Evolutionary conservation across 2,888 invertebrate genomes (phyloP).

Genomic region (Argyresthia albistria): DNA sequence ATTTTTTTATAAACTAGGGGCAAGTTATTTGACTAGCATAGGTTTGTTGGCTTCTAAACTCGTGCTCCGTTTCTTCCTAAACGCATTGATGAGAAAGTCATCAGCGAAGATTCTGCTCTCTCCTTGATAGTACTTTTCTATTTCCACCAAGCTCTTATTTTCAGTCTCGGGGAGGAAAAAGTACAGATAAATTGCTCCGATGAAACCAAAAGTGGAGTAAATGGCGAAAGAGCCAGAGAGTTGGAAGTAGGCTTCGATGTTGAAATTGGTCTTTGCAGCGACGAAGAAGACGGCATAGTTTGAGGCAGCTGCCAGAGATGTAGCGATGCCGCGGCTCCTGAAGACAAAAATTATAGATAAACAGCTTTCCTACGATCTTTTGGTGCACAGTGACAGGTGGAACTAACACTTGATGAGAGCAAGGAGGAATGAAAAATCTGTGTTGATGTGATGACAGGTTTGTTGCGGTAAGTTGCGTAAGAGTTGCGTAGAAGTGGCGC

Average conservation of each 20-base stretch:
- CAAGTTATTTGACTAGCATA: conserved; percentile 42
- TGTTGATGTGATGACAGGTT: no score
- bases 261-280: conserved; percentile 67
- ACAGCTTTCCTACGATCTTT: no score
- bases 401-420: no score
- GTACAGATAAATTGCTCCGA: conserved; percentile 64
- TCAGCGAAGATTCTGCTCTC: conserved; percentile 49
- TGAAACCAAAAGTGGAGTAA: conserved; percentile 49
- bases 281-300: conserved; percentile 62
- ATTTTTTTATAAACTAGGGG: no score
- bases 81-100: conserved; percentile 51
- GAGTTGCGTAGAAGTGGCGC: no score
- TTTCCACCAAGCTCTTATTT: conserved; percentile 59
- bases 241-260: conserved; percentile 54
- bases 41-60: conserved; percentile 32
- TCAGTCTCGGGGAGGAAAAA: conserved; percentile 71
- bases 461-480: no score
- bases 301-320: conserved; percentile 61
- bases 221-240: conserved; percentile 62
- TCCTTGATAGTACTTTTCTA: conserved; percentile 59
- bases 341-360: conserved; percentile 12
- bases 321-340: conserved; percentile 69
- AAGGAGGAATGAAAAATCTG: no score
- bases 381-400: no score
- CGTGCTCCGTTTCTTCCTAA: conserved; percentile 35